Evolutionary conservation across 2,888 invertebrate genomes (phyloP), one percentile per base, ranked within the genome.

Genomic region (Thalpophila matura): DNA sequence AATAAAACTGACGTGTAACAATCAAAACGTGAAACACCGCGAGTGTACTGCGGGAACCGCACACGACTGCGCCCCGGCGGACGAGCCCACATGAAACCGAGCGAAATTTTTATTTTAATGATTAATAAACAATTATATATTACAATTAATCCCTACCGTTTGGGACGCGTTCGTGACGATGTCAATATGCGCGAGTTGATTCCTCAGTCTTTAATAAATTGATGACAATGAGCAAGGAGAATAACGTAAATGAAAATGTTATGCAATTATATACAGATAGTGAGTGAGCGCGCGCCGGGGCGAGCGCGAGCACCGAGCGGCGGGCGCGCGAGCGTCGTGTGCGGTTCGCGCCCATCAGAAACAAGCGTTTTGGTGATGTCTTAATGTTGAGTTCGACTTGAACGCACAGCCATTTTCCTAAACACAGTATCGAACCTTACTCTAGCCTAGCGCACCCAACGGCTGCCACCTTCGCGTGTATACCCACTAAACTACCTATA

Each of bases 181-280:
- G 94, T 92, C 92, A 89, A 90, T 91, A 91, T 92, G 93, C 94
- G 93, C 92, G 89, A 91, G 91, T 94, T 94, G 94, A 94, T 94
- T 93, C 90, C 94, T 94, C 94, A 94, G 94, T 94, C 94, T 94
- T 93, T 94, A 93, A 93, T 93, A 91, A 92, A 93, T 94, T 94
- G 94, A 94, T 94, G 94, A 91, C 93, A 91, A 94, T 94, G 94
- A 94, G 93, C 92, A 92, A 93, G 93, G 93, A 92, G 90, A 89
- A 83, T 64, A 91, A 93, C 89, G 89, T 90, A 93, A 93, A 93
- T 93, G 93, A 91, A 89, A 91, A 93, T 93, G 94, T 88, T 87
- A 92, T 93, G 94, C 91, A 89, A 91, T 89, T 93, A 94, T 93
- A 90, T 94, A 94, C 93, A 93, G 91, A 91, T 87, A 83, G 90